Base-by-base conservation (phyloP, 2,797 vertebrate species). In the Hydrophis major region DNA sequence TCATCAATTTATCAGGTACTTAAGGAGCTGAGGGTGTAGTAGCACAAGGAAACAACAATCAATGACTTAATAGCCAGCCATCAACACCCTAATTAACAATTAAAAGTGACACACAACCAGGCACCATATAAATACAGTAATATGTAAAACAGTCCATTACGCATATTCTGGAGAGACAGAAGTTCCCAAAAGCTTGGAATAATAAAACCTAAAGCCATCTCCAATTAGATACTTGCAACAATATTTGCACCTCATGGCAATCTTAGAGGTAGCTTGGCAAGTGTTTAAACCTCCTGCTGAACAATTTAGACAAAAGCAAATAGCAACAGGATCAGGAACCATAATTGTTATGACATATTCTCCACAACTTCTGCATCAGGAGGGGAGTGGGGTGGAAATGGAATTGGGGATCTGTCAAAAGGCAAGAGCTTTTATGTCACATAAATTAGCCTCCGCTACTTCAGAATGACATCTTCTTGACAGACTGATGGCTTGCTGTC, bases 371-470 rank as follows among this genome's bases (percentile, higher is more conserved):
- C 90, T 91, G 88, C 88, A 20, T 37, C 50, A 3, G 18, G 89
- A 93, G 91, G 50, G 90, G 8, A 16, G 50, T 0, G 50, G 50
- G 50, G 50, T 6, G 28, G 12, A 18, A 90, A 90, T 55, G 69
- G 87, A 95, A 87, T n/a, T 59, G 90, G 37, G 28, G 89, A 94
- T 28, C 94, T 93, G 93, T 55, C 96, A 94, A 8, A 56, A 4
- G 55, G 63, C 7, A 74, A 92, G 87, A 93, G 89, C 88, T 93
- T 27, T 94, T 83, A 91, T 94, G 95, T 93, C 95, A 96, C 61
- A 91, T 91, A 90, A 95, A 95, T 95, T 87, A 96, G 92, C 89
- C 66, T 86, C 63, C 25, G 61, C 47, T 78, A 18, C 83, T 96
- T 95, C 95, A 87, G 57, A 93, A 53, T 87, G 92, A 91, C 0